Conservation (phyloP, 2,113 vertebrate genomes). For the Lates calcarifer region DNA sequence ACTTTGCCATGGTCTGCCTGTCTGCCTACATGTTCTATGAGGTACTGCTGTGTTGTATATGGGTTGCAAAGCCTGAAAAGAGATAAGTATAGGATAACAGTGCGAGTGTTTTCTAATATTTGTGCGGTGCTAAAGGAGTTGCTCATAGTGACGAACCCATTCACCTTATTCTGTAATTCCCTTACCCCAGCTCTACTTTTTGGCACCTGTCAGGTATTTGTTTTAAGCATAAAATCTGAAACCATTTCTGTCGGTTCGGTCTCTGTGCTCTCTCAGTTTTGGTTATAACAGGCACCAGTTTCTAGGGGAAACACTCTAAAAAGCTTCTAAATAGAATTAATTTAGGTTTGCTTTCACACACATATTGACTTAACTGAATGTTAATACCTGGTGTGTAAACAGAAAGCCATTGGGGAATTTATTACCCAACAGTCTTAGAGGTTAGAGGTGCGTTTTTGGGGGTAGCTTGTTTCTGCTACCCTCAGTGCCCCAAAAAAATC, state of each 20-base stretch:
- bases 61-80: too few relatives aligned
- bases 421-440: neutral
- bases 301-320: neutral
- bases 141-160: too few relatives aligned
- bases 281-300: neutral
- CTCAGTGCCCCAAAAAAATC: neutral
- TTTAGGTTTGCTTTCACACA: neutral
- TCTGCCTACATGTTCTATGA: constrained; percentile 82
- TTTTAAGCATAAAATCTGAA: neutral
- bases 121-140: neutral
- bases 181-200: neutral
- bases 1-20: constrained; percentile 74
- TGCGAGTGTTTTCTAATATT: too few relatives aligned
- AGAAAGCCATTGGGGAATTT: too few relatives aligned
- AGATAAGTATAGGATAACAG: neutral
- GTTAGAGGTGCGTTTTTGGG: too few relatives aligned
- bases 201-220: neutral
- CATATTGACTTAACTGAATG: neutral
- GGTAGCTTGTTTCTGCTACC: neutral
- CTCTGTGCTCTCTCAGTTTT: neutral
- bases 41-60: constrained; percentile 58
- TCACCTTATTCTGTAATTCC: neutral
- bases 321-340: neutral
- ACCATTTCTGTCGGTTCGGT: neutral
- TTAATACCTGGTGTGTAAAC: neutral